Percentiles rank a stretch among this genome's conserved stretches.
Conservation (phyloP, 2,113 vertebrate genomes). For the Polypterus bichir region DNA sequence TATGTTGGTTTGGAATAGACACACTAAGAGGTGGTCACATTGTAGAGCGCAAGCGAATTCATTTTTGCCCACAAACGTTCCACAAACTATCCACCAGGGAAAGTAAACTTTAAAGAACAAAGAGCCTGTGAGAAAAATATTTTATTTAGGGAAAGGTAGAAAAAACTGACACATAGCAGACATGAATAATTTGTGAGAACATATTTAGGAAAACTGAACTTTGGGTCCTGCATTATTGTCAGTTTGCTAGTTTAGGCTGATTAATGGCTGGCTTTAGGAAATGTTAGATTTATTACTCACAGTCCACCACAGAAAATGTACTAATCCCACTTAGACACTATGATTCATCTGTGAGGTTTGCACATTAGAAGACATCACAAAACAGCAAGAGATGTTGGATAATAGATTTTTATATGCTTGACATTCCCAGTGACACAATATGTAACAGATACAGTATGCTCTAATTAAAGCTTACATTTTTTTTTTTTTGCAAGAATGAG, state of each 20-base stretch:
- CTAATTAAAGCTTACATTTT: no score
- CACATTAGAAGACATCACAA: slow-evolving; percentile 28
- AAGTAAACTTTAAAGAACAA: background rate
- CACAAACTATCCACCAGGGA: background rate
- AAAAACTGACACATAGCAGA: background rate
- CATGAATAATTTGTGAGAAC: background rate
- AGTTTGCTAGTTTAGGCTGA: slow-evolving; percentile 15
- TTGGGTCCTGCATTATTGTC: slow-evolving; percentile 1
- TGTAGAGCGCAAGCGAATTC: background rate
- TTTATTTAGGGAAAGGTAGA: background rate
- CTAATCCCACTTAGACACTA: slow-evolving; percentile 36
- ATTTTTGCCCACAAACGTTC: background rate
- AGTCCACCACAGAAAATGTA: slow-evolving; percentile 29
- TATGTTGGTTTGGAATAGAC: background rate
- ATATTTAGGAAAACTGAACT: slow-evolving; percentile 1
- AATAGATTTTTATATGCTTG: background rate
- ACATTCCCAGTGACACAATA: background rate
- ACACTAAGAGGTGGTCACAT: no score
- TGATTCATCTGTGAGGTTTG: slow-evolving; percentile 32
- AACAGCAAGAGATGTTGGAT: background rate
- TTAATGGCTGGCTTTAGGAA: slow-evolving; percentile 30
- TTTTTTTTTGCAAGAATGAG: no score
- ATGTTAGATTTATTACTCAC: slow-evolving; percentile 27
- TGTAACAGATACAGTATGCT: no score
- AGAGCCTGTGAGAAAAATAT: background rate